These are phyloP conservation scores for Phyllotreta cruciferae DNA, from an alignment of 2,888 invertebrate species.

Conservation along the genomic window DNA sequence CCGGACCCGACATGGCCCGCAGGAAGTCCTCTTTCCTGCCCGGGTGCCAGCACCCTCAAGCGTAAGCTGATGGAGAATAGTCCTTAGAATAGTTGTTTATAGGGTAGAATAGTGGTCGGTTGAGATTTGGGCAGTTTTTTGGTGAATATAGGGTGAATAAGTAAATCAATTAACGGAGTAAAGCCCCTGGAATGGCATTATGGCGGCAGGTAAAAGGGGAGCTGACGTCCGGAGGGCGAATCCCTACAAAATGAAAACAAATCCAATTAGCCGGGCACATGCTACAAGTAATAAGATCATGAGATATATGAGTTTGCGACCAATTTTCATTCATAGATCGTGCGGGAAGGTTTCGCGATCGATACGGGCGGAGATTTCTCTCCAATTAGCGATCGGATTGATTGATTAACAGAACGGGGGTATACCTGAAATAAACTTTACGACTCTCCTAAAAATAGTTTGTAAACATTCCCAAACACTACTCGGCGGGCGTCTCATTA, in stretches of 20 bases:
- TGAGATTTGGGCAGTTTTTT: too few species aligned
- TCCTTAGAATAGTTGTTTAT: not conserved
- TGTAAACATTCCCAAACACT: slow-evolving; percentile 32
- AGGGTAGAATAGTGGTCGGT: too few species aligned
- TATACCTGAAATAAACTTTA: slow-evolving; percentile 38
- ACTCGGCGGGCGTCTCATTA: too few species aligned
- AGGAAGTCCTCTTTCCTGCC: slow-evolving; percentile 64
- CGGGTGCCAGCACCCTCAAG: slow-evolving; percentile 44
- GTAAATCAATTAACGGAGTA: too few species aligned
- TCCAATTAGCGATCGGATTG: too few species aligned
- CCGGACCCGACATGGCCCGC: slow-evolving; percentile 63
- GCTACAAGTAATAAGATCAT: slow-evolving; percentile 45
- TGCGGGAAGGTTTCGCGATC: not conserved
- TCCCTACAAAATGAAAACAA: slow-evolving; percentile 39
- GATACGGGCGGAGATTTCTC: too few species aligned
- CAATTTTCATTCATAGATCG: slow-evolving; percentile 20
- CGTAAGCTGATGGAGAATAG: slow-evolving; percentile 35
- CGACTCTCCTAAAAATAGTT: slow-evolving; percentile 40
- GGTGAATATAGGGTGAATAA: too few species aligned
- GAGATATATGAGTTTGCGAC: slow-evolving; percentile 18
- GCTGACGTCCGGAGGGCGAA: slow-evolving; percentile 33
- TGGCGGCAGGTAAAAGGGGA: too few species aligned
- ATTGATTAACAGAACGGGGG: too few species aligned
- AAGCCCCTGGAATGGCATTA: too few species aligned
- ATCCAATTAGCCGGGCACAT: slow-evolving; percentile 41